Evolutionary conservation across 2,888 invertebrate species (phyloP), one percentile per base, ranked within the genome.

Genomic region (Rhingia campestris): DNA sequence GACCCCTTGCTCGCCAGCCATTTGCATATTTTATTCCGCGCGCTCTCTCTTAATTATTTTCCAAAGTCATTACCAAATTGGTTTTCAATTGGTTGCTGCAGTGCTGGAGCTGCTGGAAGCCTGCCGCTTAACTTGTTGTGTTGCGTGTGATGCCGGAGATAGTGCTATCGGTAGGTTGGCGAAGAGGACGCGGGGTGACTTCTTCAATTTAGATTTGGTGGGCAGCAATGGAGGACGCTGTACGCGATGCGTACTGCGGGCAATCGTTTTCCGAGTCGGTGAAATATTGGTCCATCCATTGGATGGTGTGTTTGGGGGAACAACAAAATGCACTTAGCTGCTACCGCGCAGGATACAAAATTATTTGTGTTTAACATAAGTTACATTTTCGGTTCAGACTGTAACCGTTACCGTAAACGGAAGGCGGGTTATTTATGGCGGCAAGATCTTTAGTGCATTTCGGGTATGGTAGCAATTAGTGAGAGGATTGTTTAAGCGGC

Each of bases 1-100:
- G 41, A 69, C 41, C 7, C 61, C 61, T 61, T 9, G 47, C 37
- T 51, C 30, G 35, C 67, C 33, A 43, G 37, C 54, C 37, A 77
- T 77, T 82, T 79, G 79, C 82, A 79, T 82, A 82, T 82, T 69
- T 82, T 79, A 79, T 73, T 45, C 80, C 12, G 69, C 72, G 74
- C 80, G 54, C 84, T 74, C 84, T 22, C 22, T 22, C 22, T 84
- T 84, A 84, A 84, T 84, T 84, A 84, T 80, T 84, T 84, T 69
- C 84, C 84, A 84, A 80, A 84, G 84, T 80, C 84, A 84, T 84
- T 84, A 84, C 80, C 84, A 84, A 84, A 84, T 84, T 84, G 84
- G 84, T 80, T 84, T 84, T 75, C 84, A 84, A 84, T 84, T 80
- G 84, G 80, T 59, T 64, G 39, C 30, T 9, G 49, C 7, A 1